Evolutionary conservation across 2,113 vertebrate genomes (phyloP).

Genomic region (Aplodontia rufa): DNA sequence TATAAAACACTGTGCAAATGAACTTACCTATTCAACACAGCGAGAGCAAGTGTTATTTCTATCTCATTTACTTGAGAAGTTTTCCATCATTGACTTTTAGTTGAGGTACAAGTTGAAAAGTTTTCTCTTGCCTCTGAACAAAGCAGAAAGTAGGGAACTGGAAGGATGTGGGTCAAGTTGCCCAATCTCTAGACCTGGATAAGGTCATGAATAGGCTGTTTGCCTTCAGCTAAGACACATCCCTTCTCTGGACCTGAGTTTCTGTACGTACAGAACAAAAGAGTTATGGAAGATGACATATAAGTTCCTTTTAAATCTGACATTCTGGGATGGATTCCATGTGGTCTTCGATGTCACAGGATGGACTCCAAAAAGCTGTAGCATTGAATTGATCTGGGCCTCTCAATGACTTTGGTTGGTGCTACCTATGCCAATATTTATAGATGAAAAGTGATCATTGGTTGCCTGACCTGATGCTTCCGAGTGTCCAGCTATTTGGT

Average conservation of each 20-base stretch:
- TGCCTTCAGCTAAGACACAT: neutral
- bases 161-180: neutral
- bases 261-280: neutral
- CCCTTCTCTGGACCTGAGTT: neutral
- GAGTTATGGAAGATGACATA: neutral
- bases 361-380: neutral
- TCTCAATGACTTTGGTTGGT: neutral
- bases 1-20: neutral
- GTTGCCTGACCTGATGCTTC: conserved; percentile 6
- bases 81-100: neutral
- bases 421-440: neutral
- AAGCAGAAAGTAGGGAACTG: neutral
- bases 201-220: neutral
- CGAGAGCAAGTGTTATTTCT: neutral
- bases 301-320: neutral
- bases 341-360: neutral
- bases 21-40: neutral
- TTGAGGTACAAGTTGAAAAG: neutral
- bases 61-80: neutral
- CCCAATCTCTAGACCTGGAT: neutral
- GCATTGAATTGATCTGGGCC: neutral
- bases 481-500: conserved; percentile 34
- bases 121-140: conserved; percentile 1
- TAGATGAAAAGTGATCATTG: conserved; percentile 23
- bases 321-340: neutral